phyloP scores from a whole-genome alignment of 2,113 vertebrate genomes.

The Brachionichthys hirsutus region DNA sequence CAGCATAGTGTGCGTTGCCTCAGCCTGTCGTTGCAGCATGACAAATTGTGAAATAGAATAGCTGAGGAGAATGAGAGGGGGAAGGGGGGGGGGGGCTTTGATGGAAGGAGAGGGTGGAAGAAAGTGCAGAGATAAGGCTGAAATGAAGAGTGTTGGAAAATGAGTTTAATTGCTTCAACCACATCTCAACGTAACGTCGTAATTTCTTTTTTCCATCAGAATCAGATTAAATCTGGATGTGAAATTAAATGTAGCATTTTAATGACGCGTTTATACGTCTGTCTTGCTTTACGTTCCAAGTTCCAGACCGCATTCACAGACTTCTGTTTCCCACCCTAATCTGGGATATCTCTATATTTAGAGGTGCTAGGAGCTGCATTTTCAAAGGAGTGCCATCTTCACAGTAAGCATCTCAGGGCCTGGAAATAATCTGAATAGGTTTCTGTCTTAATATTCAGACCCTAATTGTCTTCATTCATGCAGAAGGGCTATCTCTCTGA shows the following conservation, averaged over 20 bases:
- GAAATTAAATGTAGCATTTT: background rate
- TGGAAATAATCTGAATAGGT: slow-evolving; percentile 36
- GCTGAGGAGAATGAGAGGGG: slow-evolving; percentile 6
- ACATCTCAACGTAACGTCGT: too few relatives aligned
- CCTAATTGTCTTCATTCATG: slow-evolving; percentile 52
- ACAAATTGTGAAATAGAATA: slow-evolving; percentile 55
- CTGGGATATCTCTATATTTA: slow-evolving; percentile 38
- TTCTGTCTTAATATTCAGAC: slow-evolving; percentile 17
- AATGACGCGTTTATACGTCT: background rate
- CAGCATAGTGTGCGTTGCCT: slow-evolving; percentile 49
- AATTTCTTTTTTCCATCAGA: too few relatives aligned
- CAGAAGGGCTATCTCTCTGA: slow-evolving; percentile 24
- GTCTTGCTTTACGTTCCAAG: background rate
- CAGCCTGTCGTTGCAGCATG: slow-evolving; percentile 53
- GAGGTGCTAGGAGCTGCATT: slow-evolving; percentile 30
- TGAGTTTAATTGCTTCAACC: background rate
- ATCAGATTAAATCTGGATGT: background rate
- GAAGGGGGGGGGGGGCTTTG: background rate
- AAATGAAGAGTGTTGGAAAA: background rate
- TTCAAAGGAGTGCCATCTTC: slow-evolving; percentile 22
- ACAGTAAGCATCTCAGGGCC: slow-evolving; percentile 26
- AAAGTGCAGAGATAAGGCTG: slow-evolving; percentile 3
- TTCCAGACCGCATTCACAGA: background rate
- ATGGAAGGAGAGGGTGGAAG: slow-evolving; percentile 6
- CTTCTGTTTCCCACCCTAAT: slow-evolving; percentile 28